phyloP scores from a whole-genome alignment of 2,888 invertebrate species.

The Ophonus ardosiacus region DNA sequence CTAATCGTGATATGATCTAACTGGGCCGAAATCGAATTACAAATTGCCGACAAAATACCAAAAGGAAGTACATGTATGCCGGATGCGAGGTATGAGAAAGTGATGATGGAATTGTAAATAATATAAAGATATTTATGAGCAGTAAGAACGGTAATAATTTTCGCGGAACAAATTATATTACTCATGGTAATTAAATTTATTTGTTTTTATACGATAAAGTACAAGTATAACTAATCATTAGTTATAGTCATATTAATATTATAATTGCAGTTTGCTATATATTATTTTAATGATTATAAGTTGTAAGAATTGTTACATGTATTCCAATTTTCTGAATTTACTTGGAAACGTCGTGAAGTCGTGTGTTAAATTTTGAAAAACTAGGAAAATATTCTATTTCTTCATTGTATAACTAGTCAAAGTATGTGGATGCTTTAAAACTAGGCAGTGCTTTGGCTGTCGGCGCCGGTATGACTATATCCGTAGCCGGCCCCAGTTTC shows the following conservation, averaged over 20 bases:
- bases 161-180: constrained; percentile 34
- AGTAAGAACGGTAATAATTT: background rate
- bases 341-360: no score
- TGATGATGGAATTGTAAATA: constrained; percentile 28
- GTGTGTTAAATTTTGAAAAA: no score
- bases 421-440: no score
- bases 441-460: no score
- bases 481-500: no score
- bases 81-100: constrained; percentile 7
- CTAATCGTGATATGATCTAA: constrained; percentile 60
- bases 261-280: background rate
- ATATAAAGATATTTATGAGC: constrained; percentile 4
- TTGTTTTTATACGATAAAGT: constrained; percentile 18
- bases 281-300: background rate
- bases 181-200: constrained; percentile 19
- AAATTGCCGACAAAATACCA: constrained; percentile 36
- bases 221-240: constrained; percentile 10
- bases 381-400: no score
- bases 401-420: no score
- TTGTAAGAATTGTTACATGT: background rate
- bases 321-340: no score
- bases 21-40: constrained; percentile 55
- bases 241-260: background rate
- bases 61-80: constrained; percentile 48
- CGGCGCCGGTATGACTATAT: no score